Evolutionary conservation across 2,797 vertebrate species (phyloP).

Genomic region (Lophius americanus): DNA sequence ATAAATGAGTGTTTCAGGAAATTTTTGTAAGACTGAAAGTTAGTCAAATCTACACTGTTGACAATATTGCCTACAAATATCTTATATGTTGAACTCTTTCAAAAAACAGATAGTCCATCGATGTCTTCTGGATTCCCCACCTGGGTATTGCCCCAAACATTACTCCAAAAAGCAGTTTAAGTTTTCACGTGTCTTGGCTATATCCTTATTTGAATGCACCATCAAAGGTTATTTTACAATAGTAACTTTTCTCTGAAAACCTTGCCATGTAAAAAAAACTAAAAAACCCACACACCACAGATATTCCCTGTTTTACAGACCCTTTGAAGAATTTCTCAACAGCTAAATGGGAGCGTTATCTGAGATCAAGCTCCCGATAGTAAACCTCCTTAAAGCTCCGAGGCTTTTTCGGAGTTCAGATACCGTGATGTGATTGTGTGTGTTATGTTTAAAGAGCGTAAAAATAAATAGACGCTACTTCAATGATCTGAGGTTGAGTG

Average conservation of each 20-base stretch:
- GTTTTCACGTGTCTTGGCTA: too few relatives aligned
- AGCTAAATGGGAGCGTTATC: conserved; percentile 70
- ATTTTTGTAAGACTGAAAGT: too few relatives aligned
- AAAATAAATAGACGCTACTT: conserved; percentile 24
- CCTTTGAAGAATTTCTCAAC: conserved; percentile 69
- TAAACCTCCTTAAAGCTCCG: conserved; percentile 43
- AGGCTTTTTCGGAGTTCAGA: conserved; percentile 56
- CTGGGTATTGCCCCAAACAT: background rate
- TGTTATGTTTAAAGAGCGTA: conserved; percentile 42
- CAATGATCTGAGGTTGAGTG: background rate
- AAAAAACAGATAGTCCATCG: background rate
- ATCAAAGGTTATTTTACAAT: background rate
- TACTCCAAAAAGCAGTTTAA: background rate
- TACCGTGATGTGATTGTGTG: conserved; percentile 39
- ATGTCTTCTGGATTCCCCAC: background rate
- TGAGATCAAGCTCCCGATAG: conserved; percentile 59
- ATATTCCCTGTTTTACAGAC: conserved; percentile 19
- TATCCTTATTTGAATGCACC: background rate
- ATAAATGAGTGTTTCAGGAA: too few relatives aligned
- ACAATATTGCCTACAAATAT: background rate
- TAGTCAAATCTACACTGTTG: background rate
- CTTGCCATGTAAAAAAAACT: background rate
- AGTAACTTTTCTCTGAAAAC: background rate
- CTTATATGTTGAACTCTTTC: background rate
- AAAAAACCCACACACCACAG: conserved; percentile 40